These are phyloP conservation scores for Belgica antarctica DNA, from an alignment of 2,888 invertebrate genomes.

Conservation along the genomic window DNA sequence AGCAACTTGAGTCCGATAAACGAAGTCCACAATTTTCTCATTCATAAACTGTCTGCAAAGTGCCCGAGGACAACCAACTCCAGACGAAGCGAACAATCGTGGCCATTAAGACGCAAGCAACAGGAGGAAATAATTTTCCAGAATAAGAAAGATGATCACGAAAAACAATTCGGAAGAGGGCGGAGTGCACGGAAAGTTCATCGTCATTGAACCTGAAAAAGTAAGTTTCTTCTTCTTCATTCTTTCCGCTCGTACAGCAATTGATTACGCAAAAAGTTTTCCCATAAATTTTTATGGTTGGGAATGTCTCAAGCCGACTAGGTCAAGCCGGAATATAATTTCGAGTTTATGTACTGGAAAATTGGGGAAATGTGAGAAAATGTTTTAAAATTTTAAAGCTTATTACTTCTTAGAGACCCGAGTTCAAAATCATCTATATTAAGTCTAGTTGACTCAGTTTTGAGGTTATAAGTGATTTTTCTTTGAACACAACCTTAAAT, in stretches of 20 bases:
- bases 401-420: too few species aligned
- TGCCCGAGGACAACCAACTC: neutral
- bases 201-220: slow-evolving; percentile 12
- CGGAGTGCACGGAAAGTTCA: neutral
- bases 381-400: too few species aligned
- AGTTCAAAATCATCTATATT: too few species aligned
- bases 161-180: neutral
- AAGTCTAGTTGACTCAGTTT: too few species aligned
- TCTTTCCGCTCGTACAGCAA: neutral
- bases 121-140: slow-evolving; percentile 1
- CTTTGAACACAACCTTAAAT: too few species aligned
- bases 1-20: neutral
- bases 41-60: neutral
- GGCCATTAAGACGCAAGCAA: neutral
- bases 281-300: neutral
- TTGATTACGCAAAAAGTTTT: neutral
- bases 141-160: neutral
- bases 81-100: neutral
- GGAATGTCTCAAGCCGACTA: too few species aligned
- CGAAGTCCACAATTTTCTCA: too few species aligned
- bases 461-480: too few species aligned
- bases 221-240: neutral
- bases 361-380: too few species aligned
- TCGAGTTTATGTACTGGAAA: too few species aligned
- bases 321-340: too few species aligned